Base-by-base conservation (phyloP, 2,113 vertebrate genomes). In the Clarias magur region DNA sequence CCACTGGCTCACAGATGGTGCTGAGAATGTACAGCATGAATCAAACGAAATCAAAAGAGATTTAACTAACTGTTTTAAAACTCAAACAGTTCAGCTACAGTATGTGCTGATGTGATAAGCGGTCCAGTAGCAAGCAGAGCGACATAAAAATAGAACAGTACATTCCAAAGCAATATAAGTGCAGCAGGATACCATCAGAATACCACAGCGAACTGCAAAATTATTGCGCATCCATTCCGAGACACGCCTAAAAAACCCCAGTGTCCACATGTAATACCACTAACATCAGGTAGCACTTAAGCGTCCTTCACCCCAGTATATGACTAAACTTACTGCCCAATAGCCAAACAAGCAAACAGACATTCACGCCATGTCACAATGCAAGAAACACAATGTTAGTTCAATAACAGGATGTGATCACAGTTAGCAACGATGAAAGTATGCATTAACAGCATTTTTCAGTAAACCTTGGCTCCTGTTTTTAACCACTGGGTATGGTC, bases 221-320 rank as follows among this genome's bases (percentile, higher is more conserved):
- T 95, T 93, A 94, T 95, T 94, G 93, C 93, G 94, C 93, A 91
- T 94, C 92, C 92, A 93, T 93, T 93, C 89, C 92, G 89, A 94
- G 94, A 93, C 93, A 94, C 93, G 93, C 94, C 95, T 92, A 91
- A 92, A 92, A 94, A 93, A 92, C 80, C 91, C 94, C 91, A 90
- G 84, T 90, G 91, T 95, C 94, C 93, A 93, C 93, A 94, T 92
- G 89, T 87, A 80, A 91, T 92, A 91, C 92, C 87, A 85, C 94
- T 92, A 94, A 95, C 95, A 96, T 96, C 95, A 95, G 94, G 95
- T 95, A 95, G 92, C 92, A 94, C 91, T 96, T 95, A 94, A 93
- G 89, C 91, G 91, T 94, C 94, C 94, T 92, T 95, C 90, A 48
- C 89, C 90, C 91, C 91, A 93, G 93, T 89, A 92, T 92, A 92